Evolutionary conservation across 2,113 vertebrate species (phyloP).

Genomic region (Trogon melanurus): DNA sequence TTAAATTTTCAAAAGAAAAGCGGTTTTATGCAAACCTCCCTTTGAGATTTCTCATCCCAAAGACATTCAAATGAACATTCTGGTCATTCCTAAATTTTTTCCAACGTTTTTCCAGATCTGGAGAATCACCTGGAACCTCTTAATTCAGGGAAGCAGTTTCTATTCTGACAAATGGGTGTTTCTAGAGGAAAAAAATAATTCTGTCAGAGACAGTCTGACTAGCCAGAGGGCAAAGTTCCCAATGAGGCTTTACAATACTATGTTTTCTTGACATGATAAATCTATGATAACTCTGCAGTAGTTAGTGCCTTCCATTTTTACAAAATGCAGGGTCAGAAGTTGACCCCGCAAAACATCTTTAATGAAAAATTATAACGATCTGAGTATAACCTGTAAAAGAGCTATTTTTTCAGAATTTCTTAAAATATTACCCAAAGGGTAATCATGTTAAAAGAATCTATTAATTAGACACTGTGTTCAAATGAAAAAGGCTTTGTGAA

Average conservation of each 20-base stretch:
- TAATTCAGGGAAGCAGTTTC: background rate
- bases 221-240: constrained; percentile 27
- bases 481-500: background rate
- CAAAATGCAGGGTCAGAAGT: background rate
- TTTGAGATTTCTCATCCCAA: background rate
- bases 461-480: constrained; percentile 28
- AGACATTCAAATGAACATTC: background rate
- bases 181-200: background rate
- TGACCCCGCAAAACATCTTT: background rate
- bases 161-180: background rate
- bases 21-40: background rate
- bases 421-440: constrained; percentile 8
- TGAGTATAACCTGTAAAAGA: background rate
- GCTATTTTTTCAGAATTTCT: constrained; percentile 37
- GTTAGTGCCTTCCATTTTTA: constrained; percentile 5
- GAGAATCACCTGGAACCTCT: background rate
- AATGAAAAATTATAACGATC: constrained; percentile 26
- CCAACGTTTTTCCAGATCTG: background rate
- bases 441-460: background rate
- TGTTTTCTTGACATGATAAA: background rate
- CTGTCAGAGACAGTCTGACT: background rate
- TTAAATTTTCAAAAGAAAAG: background rate
- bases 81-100: background rate
- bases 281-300: background rate
- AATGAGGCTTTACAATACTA: background rate